Conservation (phyloP, 2,113 vertebrate species). For the Numida meleagris region DNA sequence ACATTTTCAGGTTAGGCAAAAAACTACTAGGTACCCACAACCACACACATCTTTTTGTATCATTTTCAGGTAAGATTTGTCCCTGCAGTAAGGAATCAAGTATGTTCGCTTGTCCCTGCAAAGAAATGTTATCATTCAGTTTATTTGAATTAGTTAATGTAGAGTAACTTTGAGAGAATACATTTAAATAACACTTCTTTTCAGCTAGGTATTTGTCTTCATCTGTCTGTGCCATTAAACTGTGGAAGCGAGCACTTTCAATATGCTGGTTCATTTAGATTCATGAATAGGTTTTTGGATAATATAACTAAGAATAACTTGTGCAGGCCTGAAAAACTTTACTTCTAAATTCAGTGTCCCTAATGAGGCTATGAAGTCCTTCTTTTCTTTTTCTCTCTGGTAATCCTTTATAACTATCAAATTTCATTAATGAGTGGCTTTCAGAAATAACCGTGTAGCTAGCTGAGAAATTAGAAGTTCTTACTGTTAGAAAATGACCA, state of each 20-base stretch:
- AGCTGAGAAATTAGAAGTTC: constrained; percentile 13
- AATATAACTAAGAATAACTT: neutral
- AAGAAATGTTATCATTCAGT: neutral
- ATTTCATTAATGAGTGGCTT: constrained; percentile 29
- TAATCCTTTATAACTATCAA: neutral
- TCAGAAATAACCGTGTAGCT: constrained; percentile 18
- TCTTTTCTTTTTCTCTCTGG: neutral
- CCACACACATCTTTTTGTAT: neutral
- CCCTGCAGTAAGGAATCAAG: neutral
- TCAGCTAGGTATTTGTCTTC: neutral
- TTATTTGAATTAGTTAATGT: neutral
- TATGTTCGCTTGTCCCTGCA: neutral
- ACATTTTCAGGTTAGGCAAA: neutral
- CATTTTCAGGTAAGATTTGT: neutral
- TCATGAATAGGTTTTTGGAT: neutral
- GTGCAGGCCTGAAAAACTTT: neutral
- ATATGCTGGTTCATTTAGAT: neutral
- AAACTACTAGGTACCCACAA: neutral
- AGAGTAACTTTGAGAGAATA: too few species aligned
- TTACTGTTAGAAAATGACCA: constrained; percentile 37
- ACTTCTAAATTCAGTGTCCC: neutral
- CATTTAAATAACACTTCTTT: neutral
- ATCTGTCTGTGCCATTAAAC: neutral
- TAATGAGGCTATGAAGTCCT: neutral
- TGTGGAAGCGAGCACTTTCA: neutral